Evolutionary conservation across 2,797 vertebrate species (phyloP).

Genomic region (Gymnodraco acuticeps): DNA sequence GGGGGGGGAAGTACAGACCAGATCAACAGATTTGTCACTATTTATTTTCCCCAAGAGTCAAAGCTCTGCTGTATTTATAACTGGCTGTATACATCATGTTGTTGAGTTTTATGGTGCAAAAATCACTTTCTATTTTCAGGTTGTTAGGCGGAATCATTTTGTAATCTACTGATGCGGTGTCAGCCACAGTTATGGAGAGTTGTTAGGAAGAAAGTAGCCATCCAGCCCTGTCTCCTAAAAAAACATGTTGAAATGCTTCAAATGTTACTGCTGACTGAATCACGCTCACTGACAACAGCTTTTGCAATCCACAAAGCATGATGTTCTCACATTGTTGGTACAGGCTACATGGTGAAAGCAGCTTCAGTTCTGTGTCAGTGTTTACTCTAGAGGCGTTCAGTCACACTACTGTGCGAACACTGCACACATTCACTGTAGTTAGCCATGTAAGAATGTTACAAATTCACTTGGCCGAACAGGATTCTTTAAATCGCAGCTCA

Average conservation of each 20-base stretch:
- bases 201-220: slow-evolving; percentile 16
- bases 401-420: slow-evolving; percentile 3
- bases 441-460: not conserved
- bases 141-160: slow-evolving; percentile 49
- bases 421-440: slow-evolving; percentile 15
- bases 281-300: slow-evolving; percentile 3
- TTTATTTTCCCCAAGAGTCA: slow-evolving; percentile 50
- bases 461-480: slow-evolving; percentile 9
- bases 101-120: slow-evolving; percentile 30
- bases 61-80: slow-evolving; percentile 44
- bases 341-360: not conserved
- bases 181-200: slow-evolving; percentile 17
- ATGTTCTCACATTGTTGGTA: slow-evolving; percentile 25
- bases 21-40: slow-evolving; percentile 65
- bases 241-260: slow-evolving; percentile 27
- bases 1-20: slow-evolving; percentile 32
- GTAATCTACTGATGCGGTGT: slow-evolving; percentile 45
- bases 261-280: slow-evolving; percentile 16
- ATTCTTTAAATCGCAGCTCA: slow-evolving; percentile 8
- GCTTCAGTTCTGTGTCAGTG: slow-evolving; percentile 2
- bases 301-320: slow-evolving; percentile 28
- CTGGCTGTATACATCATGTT: slow-evolving; percentile 21
- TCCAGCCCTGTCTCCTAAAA: slow-evolving; percentile 4
- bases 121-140: slow-evolving; percentile 47
- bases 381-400: not conserved